Conservation (phyloP, 2,888 invertebrate species). For the Caenorhabditis sulstoni region DNA sequence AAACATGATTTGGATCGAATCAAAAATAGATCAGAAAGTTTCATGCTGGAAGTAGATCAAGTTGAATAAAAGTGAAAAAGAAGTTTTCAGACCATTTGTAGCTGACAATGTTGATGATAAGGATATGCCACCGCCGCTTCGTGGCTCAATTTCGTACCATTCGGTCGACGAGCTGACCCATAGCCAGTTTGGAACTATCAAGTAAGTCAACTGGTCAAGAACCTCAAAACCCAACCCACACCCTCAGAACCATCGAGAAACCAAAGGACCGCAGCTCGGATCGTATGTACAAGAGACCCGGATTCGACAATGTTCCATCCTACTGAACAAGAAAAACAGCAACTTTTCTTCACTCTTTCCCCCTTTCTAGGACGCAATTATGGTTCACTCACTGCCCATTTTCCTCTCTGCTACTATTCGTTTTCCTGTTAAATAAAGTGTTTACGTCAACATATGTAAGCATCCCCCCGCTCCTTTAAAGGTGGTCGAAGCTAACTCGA, state of each 20-base stretch:
- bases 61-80: too few species aligned
- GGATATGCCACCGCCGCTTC: constrained; percentile 70
- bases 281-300: constrained; percentile 77
- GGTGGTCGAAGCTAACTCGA: too few species aligned
- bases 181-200: constrained; percentile 64
- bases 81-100: constrained; percentile 79
- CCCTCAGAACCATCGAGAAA: constrained; percentile 69
- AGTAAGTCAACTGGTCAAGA: constrained; percentile 51
- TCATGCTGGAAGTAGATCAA: background rate
- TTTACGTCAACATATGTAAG: too few species aligned
- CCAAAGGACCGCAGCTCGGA: constrained; percentile 74
- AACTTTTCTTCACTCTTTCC: background rate
- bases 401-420: too few species aligned
- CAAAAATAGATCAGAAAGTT: too few species aligned
- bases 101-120: constrained; percentile 78
- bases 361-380: constrained; percentile 39
- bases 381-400: background rate
- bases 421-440: constrained; percentile 4
- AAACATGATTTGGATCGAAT: too few species aligned
- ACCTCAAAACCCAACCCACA: background rate
- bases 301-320: constrained; percentile 80
- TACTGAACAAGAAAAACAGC: constrained; percentile 66
- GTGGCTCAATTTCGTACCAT: constrained; percentile 68
- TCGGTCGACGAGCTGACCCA: constrained; percentile 73
- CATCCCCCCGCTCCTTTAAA: too few species aligned